Evolutionary conservation across 2,113 vertebrate species (phyloP), one percentile per base, ranked within the genome.

Genomic region (Uropsilus gracilis): DNA sequence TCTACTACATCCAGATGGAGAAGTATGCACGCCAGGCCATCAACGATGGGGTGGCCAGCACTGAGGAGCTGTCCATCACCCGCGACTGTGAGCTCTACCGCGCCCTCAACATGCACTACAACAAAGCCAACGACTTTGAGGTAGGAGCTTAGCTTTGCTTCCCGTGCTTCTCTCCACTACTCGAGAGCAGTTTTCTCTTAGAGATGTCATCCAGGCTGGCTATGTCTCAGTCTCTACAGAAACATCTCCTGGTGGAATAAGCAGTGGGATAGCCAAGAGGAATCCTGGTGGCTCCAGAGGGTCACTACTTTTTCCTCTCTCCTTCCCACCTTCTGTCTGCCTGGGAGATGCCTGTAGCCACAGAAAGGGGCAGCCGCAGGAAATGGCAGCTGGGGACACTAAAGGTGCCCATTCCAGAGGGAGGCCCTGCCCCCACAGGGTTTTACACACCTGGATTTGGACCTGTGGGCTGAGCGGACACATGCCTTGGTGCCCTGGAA

Each of bases 1-100:
- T 99, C 98, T 99, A 99, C 99, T 99, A 99, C 99, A 99, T 99
- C 98, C 99, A 99, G 98, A 99, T 99, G 99, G 99, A 99, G 99
- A 99, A 99, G 98, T 99, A 99, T 16, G 99, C 99, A 0, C 99
- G 99, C 32, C 99, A 99, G 98, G 97, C 99, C 98, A 99, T 99
- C 98, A 99, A 99, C 92, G 99, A 99, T 34, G 99, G 99, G 39
- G 98, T 99, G 97, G 99, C 99, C 5, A 99, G 99, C 77, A 98
- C 98, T 6, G 99, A 99, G 89, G 99, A 99, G 97, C 96, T 99
- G 98, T 98, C 98, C 93, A 99, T 99, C 97, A 99, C 99, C 98
- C 99, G 99, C 92, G 99, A 99, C 98, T 99, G 99, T 92, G 99
- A 99, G 98, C 99, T 99, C 83, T 99, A 99, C 99, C 98, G 99